phyloP scores from a whole-genome alignment of 35 echinoderm and acorn worm genomes.

The Hemicentrotus pulcherrimus region DNA sequence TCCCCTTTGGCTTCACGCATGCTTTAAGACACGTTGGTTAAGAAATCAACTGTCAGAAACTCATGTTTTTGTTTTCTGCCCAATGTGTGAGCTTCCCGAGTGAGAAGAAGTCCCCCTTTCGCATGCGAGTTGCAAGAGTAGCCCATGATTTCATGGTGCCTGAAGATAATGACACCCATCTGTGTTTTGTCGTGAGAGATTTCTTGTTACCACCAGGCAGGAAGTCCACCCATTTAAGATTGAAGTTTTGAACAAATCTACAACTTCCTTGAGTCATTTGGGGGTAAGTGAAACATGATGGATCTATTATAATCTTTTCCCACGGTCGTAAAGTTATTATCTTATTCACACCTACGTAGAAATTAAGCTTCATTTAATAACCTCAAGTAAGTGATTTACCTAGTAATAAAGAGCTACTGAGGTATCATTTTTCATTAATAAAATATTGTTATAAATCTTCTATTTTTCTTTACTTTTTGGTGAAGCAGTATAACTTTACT shows the following conservation, averaged over 20 bases:
- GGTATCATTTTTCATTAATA: no score
- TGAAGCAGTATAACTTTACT: neutral
- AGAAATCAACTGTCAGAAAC: neutral
- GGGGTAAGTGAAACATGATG: slow-evolving; percentile 31
- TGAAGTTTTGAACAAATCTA: slow-evolving; percentile 44
- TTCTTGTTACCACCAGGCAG: neutral
- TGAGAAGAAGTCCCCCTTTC: neutral
- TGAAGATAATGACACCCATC: slow-evolving; percentile 28
- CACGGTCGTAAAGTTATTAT: slow-evolving; percentile 6
- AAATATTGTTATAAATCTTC: no score
- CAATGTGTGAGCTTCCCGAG: neutral
- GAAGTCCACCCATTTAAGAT: slow-evolving; percentile 43
- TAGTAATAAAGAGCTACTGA: no score
- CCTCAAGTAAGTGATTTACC: neutral
- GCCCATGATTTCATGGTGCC: neutral
- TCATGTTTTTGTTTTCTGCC: neutral
- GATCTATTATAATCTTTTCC: slow-evolving; percentile 20
- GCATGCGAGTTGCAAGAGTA: neutral
- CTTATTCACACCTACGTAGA: neutral
- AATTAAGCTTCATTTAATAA: neutral
- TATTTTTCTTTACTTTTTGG: no score
- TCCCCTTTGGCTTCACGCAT: neutral
- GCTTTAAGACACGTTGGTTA: neutral
- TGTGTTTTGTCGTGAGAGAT: slow-evolving; percentile 35
- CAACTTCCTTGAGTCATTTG: slow-evolving; percentile 29